Conservation (phyloP, 2,888 invertebrate genomes). For the Itoplectis maculator region DNA sequence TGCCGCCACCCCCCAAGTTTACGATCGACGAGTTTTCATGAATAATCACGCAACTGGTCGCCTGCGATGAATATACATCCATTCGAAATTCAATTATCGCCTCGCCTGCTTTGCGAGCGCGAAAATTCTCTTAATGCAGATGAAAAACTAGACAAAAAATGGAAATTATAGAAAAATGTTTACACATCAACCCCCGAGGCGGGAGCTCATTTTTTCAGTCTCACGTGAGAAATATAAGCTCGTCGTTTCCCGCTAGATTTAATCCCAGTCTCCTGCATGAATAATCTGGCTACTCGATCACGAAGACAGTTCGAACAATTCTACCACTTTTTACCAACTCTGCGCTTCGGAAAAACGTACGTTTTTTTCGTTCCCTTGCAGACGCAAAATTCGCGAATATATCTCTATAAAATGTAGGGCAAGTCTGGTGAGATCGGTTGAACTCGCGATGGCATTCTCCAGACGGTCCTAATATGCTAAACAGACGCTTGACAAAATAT, state of each 20-base stretch:
- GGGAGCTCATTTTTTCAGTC: not conserved
- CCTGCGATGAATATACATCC: conserved; percentile 18
- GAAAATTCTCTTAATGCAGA: conserved; percentile 14
- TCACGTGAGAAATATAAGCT: conserved; percentile 15
- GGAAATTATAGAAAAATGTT: conserved; percentile 15
- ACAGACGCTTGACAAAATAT: conserved; percentile 27
- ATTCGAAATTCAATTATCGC: conserved; percentile 37
- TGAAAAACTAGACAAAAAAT: not conserved
- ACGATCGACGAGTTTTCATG: conserved; percentile 13
- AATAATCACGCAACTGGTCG: conserved; percentile 7
- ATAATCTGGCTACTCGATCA: conserved; percentile 22
- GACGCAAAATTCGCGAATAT: conserved; percentile 6
- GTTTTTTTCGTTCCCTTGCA: not conserved
- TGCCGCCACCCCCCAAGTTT: not conserved
- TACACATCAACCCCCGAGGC: conserved; percentile 7
- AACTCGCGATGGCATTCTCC: not conserved
- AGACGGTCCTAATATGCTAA: conserved; percentile 23
- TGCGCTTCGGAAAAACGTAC: not conserved
- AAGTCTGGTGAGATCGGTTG: not conserved
- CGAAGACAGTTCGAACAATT: not conserved
- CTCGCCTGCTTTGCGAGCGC: conserved; percentile 1
- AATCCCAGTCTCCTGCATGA: conserved; percentile 22
- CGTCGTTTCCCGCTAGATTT: conserved; percentile 19
- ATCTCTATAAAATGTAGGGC: not conserved
- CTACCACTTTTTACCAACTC: not conserved